Conservation (phyloP, 2,113 vertebrate species). For the Callipepla squamata region DNA sequence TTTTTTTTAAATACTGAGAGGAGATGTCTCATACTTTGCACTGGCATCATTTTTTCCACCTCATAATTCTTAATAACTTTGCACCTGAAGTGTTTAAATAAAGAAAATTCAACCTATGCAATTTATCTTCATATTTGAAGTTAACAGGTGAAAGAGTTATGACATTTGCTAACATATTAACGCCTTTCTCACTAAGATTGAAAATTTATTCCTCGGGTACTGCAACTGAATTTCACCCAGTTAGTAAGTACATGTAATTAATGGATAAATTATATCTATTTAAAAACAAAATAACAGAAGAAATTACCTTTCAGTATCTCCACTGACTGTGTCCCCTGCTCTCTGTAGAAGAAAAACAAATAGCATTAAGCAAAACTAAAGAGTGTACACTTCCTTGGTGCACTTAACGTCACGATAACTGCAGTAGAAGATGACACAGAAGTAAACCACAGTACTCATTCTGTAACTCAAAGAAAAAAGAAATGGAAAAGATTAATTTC, state of each 20-base stretch:
- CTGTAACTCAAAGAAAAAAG: constrained; percentile 3
- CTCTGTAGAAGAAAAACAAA: constrained; percentile 74
- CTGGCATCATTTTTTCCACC: background rate
- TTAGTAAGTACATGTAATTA: background rate
- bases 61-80: background rate
- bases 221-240: background rate
- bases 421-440: background rate
- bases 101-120: background rate
- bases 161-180: background rate
- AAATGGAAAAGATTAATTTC: constrained; percentile 48
- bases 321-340: constrained; percentile 78
- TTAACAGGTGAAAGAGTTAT: background rate
- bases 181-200: background rate
- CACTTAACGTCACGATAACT: background rate
- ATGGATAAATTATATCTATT: background rate
- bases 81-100: background rate
- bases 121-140: background rate
- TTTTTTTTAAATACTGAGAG: too few relatives aligned
- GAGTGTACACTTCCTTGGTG: background rate
- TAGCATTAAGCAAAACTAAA: background rate
- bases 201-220: background rate
- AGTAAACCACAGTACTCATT: constrained; percentile 22
- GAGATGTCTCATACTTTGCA: background rate
- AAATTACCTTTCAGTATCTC: constrained; percentile 81
- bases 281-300: background rate